Evolutionary conservation across 2,113 vertebrate genomes (phyloP).

Genomic region (Micronycteris hirsuta): DNA sequence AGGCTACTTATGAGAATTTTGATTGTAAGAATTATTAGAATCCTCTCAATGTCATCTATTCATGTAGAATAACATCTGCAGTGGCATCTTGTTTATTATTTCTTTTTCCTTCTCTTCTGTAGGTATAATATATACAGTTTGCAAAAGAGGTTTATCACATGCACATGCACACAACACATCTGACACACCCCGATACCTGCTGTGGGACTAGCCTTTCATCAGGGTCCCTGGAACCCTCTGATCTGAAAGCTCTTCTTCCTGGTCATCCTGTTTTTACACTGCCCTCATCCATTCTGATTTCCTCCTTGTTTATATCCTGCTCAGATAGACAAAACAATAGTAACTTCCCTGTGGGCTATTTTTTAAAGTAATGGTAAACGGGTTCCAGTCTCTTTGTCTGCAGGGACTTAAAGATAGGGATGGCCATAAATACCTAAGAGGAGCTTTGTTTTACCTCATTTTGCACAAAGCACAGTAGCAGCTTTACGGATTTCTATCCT

Average conservation of each 20-base stretch:
- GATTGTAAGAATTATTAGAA: neutral
- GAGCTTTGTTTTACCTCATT: neutral
- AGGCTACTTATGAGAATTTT: neutral
- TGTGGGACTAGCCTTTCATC: neutral
- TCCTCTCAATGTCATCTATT: neutral
- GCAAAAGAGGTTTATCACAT: neutral
- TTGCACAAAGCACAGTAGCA: neutral
- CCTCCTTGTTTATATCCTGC: neutral
- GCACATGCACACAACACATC: neutral
- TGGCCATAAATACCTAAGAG: neutral
- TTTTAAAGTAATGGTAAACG: neutral
- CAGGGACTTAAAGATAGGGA: neutral
- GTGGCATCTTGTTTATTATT: neutral
- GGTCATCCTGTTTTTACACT: neutral
- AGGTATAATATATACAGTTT: neutral
- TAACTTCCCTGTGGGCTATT: neutral
- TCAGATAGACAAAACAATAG: neutral
- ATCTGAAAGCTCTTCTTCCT: neutral
- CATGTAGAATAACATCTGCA: neutral
- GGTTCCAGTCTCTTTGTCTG: neutral
- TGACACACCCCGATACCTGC: neutral
- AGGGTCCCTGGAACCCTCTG: neutral
- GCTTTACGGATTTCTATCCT: neutral
- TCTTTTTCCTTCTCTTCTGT: neutral
- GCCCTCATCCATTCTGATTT: neutral